Base-by-base conservation (phyloP, 30 jellyfish, hydroid and myxozoan species). In the Aurelia aurita region DNA sequence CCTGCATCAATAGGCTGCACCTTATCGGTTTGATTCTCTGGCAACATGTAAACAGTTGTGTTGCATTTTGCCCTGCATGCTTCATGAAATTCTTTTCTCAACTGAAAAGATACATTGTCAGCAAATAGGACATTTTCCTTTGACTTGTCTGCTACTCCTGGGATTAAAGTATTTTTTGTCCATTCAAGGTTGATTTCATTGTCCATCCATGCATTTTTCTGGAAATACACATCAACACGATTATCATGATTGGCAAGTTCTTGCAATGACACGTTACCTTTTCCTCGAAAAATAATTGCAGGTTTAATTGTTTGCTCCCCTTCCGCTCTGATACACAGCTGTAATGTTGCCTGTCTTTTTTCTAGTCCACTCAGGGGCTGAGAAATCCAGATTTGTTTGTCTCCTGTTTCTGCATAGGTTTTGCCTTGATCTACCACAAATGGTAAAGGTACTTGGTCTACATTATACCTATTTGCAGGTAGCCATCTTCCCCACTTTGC, bases 1-100 rank as follows among this genome's bases (percentile, higher is more conserved):
- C 90, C 90, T 62, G 81, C 82, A 80, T 80, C 83, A 62, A 80
- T 80, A 19, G 90, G 73, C 39, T 80, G 90, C 61, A 80, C 83
- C 13, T 61, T 80, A 46, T 80, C 84, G 7, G 73, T 80, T 23
- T 67, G 84, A 29, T 64, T 63, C 47, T 80, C 83, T 6, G 83
- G 90, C 54, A 65, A 25, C 70, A 81, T 21, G 47, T 81, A 81
- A 43, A 81, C 84, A 53, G 57, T 27, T 44, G 91, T 69, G 55
- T 81, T 81, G 72, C 69, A 29, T 43, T 81, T 53, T 29, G 28
- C 26, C 69, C 91, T 80, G 91, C 74, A 80, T 28, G 74, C 65
- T 62, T 80, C 90, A 65, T 65, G 61, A 25, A 80, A 80, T 28
- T 22, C 62, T 49, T 80, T 63, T 29, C 51, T 35, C 79, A 23